Percentiles rank a stretch among this genome's conserved stretches.
phyloP scores from a whole-genome alignment of 2,797 vertebrate genomes.

The Pipistrellus pygmaeus region DNA sequence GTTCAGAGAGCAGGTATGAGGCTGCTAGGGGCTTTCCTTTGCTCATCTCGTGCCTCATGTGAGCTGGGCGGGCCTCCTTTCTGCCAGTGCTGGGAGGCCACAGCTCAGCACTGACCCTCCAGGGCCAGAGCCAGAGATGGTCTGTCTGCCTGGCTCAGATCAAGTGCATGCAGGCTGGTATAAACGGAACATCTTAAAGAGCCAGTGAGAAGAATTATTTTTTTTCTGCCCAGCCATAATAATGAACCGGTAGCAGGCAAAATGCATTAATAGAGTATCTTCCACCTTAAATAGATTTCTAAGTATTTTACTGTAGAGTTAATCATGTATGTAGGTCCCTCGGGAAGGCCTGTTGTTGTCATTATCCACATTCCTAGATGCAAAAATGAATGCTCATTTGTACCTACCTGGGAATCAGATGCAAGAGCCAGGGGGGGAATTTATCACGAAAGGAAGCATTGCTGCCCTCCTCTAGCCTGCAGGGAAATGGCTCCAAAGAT shows the following conservation, averaged over 20 bases:
- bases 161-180: not conserved
- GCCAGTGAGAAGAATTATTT: slow-evolving; percentile 39
- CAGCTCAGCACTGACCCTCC: not conserved
- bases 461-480: not conserved
- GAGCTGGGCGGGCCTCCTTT: not conserved
- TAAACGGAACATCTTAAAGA: slow-evolving; percentile 41
- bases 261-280: slow-evolving; percentile 79
- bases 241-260: slow-evolving; percentile 57
- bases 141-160: slow-evolving; percentile 9
- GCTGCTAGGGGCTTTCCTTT: slow-evolving; percentile 28
- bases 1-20: not conserved
- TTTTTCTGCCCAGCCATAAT: slow-evolving; percentile 25
- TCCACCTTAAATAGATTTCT: slow-evolving; percentile 79
- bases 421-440: slow-evolving; percentile 68
- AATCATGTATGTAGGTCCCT: slow-evolving; percentile 71
- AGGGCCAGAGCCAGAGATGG: not conserved
- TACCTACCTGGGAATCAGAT: slow-evolving; percentile 75
- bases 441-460: slow-evolving; percentile 53
- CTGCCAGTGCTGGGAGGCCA: not conserved
- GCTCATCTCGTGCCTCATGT: not conserved
- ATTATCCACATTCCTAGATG: slow-evolving; percentile 74
- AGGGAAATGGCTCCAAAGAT: not conserved
- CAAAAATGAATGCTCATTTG: slow-evolving; percentile 76
- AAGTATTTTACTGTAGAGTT: slow-evolving; percentile 80
- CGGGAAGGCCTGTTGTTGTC: slow-evolving; percentile 56